Evolutionary conservation across 2,888 invertebrate species (phyloP), one percentile per base, ranked within the genome.

Genomic region (Carterocephalus palaemon): DNA sequence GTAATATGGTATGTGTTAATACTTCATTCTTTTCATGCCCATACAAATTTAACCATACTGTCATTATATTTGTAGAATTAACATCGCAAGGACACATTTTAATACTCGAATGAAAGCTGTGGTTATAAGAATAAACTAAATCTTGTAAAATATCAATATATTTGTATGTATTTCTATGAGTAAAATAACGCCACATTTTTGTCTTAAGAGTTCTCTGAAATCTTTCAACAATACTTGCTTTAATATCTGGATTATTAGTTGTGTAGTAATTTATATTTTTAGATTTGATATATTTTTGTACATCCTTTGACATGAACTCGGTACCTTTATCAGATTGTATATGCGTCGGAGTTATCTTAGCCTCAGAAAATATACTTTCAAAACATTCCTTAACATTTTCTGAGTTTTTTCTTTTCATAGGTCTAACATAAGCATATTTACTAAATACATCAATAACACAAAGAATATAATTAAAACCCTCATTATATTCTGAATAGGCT

Each of bases 191-290:
- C 56, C 53, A 60, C 56, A 57, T 58, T 48, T 54, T 56, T 43
- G 45, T 53, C 47, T 60, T 56, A 1, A 60, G 38, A 26, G 59
- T 60, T 49, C 55, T 51, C 41, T 57, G 56, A 52, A 60, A 56
- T 46, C 56, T 46, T 36, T 60, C 54, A 2, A 57, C 57, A 32
- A 56, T 47, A 15, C 59, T 56, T 3, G 53, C 54, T 46, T 57
- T 59, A 24, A 57, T 57, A 36, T 56, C 57, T 7, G 57, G 54
- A 29, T 56, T 56, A 20, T 60, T 60, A 5, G 55, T 57, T 2
- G 48, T 52, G 22, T 49, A 51, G 16, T 51, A 54, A 42, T 51
- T 54, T 4, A n/a, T n/a, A n/a, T n/a, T n/a, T n/a, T n/a, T n/a
- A n/a, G n/a, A n/a, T n/a, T n/a, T n/a, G n/a, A n/a, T n/a, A n/a